Evolutionary conservation across 2,113 vertebrate genomes (phyloP), one percentile per base, ranked within the genome.

Genomic region (Megaleporinus macrocephalus): DNA sequence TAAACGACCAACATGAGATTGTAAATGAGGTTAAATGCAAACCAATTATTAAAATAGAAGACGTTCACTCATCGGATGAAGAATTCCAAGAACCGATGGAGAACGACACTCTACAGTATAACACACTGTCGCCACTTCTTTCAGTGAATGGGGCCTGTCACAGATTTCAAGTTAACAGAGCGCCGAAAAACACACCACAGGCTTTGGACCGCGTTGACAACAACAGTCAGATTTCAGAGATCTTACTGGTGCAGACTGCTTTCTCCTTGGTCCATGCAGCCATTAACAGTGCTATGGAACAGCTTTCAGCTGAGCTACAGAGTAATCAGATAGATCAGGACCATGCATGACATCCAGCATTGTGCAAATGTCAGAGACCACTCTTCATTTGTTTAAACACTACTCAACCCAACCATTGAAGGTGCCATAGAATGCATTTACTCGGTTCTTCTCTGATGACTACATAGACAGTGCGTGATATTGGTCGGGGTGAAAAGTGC

Each of bases 201-300:
- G 9, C 63, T 61, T 20, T 33, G 2, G 76, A 80, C 4, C 70
- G 24, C 29, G 74, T 69, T 69, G 53, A 76, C 41, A 36, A 33
- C 18, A 62, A 22, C 15, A 24, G 57, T 13, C 62, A 10, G 15
- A 30, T 62, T 69, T 71, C 74, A 15, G 87, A 92, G 84, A 81
- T 11, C 41, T 55, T 82, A 57, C 87, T 92, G 27, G 61, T 86
- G 11, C 89, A 89, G 82, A 83, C 77, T 0, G 90, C 89, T 12
- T 41, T 66, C 72, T 87, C 81, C 11, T 73, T 92, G 83, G 89
- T 92, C 57, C 86, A 44, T 61, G 74, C 85, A 22, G 89, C 89
- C 14, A 53, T 92, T 59, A 81, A 36, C 4, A 84, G 86, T 0
- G 90, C 90, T 0, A 63, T 91, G 62, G 84, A 90, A 55, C 88